These are phyloP conservation scores for Lutraria rhynchaena DNA, from an alignment of 1,140 invertebrate species.

Conservation along the genomic window DNA sequence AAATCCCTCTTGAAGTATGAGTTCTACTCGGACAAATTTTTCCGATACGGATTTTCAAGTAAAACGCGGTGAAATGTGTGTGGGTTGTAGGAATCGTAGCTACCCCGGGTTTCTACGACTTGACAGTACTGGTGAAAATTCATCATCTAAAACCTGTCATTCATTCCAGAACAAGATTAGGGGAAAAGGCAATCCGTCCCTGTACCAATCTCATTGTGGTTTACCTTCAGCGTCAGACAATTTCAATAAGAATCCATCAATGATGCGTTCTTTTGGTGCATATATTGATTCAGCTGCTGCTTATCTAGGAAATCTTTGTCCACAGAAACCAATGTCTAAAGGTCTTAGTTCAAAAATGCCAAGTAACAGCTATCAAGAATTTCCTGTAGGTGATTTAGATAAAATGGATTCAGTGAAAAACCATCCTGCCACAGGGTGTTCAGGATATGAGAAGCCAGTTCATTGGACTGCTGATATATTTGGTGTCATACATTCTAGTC, in stretches of 20 bases:
- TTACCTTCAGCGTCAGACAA: background rate
- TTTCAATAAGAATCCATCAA: background rate
- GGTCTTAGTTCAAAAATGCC: background rate
- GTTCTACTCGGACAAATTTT: background rate
- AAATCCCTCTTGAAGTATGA: conserved; percentile 3
- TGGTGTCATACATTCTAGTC: conserved; percentile 14
- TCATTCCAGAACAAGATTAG: background rate
- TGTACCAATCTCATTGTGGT: background rate
- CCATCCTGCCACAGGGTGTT: background rate
- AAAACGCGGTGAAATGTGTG: background rate
- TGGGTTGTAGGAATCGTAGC: background rate
- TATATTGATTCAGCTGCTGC: conserved; percentile 4
- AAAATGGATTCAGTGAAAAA: background rate
- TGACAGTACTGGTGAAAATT: conserved; percentile 62
- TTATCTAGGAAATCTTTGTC: conserved; percentile 23
- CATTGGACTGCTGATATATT: conserved; percentile 11
- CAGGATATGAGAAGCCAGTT: background rate
- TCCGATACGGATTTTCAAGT: no score
- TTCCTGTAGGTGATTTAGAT: background rate
- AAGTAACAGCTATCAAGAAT: background rate
- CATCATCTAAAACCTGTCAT: conserved; percentile 38
- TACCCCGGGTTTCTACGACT: conserved; percentile 42
- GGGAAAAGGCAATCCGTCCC: background rate
- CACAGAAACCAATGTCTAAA: background rate
- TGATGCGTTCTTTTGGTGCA: conserved; percentile 1